Evolutionary conservation across 1,140 invertebrate genomes (phyloP), one percentile per base, ranked within the genome.

Genomic region (Drosophila insularis): DNA sequence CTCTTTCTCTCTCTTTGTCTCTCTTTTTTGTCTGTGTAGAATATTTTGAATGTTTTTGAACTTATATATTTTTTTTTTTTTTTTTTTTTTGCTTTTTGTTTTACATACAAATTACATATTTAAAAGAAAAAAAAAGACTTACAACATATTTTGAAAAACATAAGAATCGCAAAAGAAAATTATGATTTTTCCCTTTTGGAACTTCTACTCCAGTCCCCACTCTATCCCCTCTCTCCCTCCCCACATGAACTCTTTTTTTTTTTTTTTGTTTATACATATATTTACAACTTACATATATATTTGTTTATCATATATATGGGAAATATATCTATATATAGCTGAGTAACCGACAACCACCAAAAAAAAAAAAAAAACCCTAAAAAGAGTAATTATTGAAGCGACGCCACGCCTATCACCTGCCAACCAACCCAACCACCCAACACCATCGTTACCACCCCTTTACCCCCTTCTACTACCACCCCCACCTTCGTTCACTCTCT

Each of bases 71-170:
- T 14, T 46, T 46, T 46, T 46, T 19, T 7, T 17, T 2, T 10
- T 50, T 50, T 17, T 46, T 46, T 46, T 17, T 46, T 46, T 21
- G 17, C 19, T 54, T 53, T 19, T 63, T 63, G 40, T 63, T 63
- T 21, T 62, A 39, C 17, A 40, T 40, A 43, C 10, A 21, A 11
- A 19, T 27, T 11, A 40, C 10, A 19, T 23, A 32, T 61, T 35
- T 14, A 39, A 27, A 35, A 14, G 71, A 54, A 78, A 61, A 19
- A 76, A 63, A 78, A 63, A 72, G 82, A 91, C 79, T 50, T 89
- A 89, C 89, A 90, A 91, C 89, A 91, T 87, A 82, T 90, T 86
- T 91, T 91, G 89, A 91, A 91, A 91, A 91, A 91, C 89, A 91
- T 90, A 73, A 90, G 78, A 73, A 37, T 35, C 32, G 32, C 32